Evolutionary conservation across 2,888 invertebrate species (phyloP).

Genomic region (Microctonus hyperodae): DNA sequence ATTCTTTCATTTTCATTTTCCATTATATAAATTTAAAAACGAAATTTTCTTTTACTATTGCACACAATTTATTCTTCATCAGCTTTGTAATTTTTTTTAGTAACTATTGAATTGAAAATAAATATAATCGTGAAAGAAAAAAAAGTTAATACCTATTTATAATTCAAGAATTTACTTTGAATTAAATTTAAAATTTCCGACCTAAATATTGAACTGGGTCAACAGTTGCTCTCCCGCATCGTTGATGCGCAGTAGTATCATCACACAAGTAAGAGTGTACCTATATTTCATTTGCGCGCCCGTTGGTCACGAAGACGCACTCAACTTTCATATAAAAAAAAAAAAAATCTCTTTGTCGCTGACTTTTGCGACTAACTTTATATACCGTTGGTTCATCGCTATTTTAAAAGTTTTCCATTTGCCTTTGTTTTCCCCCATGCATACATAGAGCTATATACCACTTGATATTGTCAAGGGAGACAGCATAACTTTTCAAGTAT

Average conservation of each 20-base stretch:
- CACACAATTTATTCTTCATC: neutral
- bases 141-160: no score
- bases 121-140: no score
- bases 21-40: neutral
- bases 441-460: neutral
- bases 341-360: neutral
- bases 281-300: slow-evolving; percentile 1
- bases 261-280: neutral
- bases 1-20: neutral
- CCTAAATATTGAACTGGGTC: slow-evolving; percentile 51
- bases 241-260: slow-evolving; percentile 36
- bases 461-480: neutral
- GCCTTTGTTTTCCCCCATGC: neutral
- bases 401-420: slow-evolving; percentile 32
- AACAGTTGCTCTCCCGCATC: slow-evolving; percentile 57
- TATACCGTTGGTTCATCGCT: slow-evolving; percentile 17
- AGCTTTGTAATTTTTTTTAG: neutral
- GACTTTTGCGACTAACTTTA: slow-evolving; percentile 9
- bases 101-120: neutral
- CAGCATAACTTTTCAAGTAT: neutral
- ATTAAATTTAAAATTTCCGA: slow-evolving; percentile 11
- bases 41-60: neutral
- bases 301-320: slow-evolving; percentile 29
- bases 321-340: neutral
- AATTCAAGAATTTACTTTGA: neutral